Base-by-base conservation (phyloP, 2,113 vertebrate species). In the Haemorhous mexicanus region DNA sequence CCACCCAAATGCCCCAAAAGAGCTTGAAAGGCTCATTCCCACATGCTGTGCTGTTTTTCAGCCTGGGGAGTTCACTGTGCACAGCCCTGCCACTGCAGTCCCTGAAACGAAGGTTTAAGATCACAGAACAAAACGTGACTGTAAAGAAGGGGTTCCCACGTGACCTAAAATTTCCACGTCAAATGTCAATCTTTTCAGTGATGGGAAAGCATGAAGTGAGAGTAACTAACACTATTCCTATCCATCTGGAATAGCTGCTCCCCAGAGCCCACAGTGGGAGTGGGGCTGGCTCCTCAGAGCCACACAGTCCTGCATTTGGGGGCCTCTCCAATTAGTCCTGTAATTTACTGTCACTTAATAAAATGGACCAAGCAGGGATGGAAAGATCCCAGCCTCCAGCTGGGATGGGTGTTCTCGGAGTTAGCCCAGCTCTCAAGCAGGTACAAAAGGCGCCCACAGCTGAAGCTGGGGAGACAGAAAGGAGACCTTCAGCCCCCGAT, bases 401-500 rank as follows among this genome's bases (percentile, higher is more conserved):
- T 97, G 91, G 87, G 86, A 56, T 90, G 90, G 90, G 80, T 94
- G 69, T 95, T 96, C 83, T 93, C 11, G 1, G 64, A 74, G 69
- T 49, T 66, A 53, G 82, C 80, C 79, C 70, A 86, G 66, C 90
- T 92, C 97, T 88, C 89, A 23, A 87, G 92, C 69, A 88, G 90
- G 94, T 95, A 97, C 97, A 97, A 98, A 98, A 97, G 93, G 89
- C 58, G 0, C 84, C 77, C 93, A 87, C 95, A 96, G 96, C 94
- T 97, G 96, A 97, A 94, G 93, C 84, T 19, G 53, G 59, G 82
- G 77, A 49, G 18, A 37, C 43, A 96, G 89, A 97, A 97, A 96
- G 86, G 93, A 91, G 95, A 96, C 95, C 81, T 97, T 97, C 95
- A 96, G 94, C 92, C 84, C 73, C 94, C 91, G 16, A 97, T 98